Conservation (phyloP, 2,113 vertebrate genomes). For the Vidua chalybeata region DNA sequence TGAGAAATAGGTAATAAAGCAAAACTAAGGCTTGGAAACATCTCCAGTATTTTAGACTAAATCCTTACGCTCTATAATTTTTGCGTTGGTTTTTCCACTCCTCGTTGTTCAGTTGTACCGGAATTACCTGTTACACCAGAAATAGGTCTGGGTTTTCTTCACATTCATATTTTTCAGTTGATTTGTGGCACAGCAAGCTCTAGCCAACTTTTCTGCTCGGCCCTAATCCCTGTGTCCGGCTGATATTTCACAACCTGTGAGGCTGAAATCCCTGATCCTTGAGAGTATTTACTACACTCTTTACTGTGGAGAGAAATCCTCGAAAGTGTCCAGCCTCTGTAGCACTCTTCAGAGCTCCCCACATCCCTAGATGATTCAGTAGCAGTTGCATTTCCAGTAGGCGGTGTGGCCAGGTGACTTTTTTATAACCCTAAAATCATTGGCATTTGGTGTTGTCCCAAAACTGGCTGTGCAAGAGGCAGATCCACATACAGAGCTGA, state of each 20-base stretch:
- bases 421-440: neutral
- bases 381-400: neutral
- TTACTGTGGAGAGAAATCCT: neutral
- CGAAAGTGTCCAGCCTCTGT: neutral
- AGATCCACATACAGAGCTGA: neutral
- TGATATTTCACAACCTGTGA: neutral
- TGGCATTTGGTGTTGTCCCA: neutral
- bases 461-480: neutral
- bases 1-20: neutral
- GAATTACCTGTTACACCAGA: neutral
- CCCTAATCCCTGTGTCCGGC: neutral
- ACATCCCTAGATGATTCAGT: neutral
- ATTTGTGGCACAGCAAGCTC: neutral
- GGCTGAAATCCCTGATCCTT: neutral
- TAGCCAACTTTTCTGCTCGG: neutral
- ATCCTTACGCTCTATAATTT: neutral
- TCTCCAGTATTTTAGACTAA: neutral
- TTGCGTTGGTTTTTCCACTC: neutral
- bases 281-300: neutral
- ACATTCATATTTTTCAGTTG: neutral
- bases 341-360: neutral
- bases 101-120: neutral
- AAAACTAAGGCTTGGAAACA: neutral
- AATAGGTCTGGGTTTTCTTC: neutral
- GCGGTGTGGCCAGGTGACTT: neutral